Evolutionary conservation across 2,888 invertebrate genomes (phyloP), one percentile per base, ranked within the genome.

Genomic region (Dicycla oo): DNA sequence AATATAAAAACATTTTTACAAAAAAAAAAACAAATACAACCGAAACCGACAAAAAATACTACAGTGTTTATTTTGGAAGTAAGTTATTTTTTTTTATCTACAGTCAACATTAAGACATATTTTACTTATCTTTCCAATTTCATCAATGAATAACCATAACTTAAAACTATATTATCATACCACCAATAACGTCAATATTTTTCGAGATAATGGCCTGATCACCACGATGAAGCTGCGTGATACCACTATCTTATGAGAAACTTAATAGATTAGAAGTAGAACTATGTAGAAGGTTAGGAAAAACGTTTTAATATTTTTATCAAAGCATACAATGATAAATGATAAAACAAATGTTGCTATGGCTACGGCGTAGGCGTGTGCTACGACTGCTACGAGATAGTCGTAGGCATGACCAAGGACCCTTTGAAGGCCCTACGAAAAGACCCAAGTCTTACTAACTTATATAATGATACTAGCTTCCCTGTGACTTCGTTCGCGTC

Each of bases 341-440:
- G 0, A 26, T 56, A 43, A 40, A 30, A 1, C 15, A 15, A 45
- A 15, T 40, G 20, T 26, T 3, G 5, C n/a, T 20, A n/a, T 11
- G 63, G 49, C 77, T 77, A 78, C 78, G 77, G 11, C 72, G 78
- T 78, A 78, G 78, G 23, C 60, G 0, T 11, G 34, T 54, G 65
- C 74, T 72, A 57, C 56, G 47, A 20, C 0, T 30, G 75, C 75
- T 74, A 77, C 78, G 67, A 54, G 23, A 57, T 15, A 11, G 6
- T 67, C 75, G 68, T 74, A 74, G 75, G 7, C 20, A n/a, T 30
- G n/a, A 5, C 43, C 30, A 26, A 40, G 11, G 7, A 30, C 34
- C n/a, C 43, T 38, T 45, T 51, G 34, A 62, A 40, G 13, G 43
- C 30, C 53, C 40, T 51, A 30, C 3, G 30, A 49, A 56, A 47